Percentiles rank a stretch among this genome's conserved stretches.
Evolutionary conservation across 2,888 invertebrate species (phyloP).

Genomic region (Drosophila meridiana): DNA sequence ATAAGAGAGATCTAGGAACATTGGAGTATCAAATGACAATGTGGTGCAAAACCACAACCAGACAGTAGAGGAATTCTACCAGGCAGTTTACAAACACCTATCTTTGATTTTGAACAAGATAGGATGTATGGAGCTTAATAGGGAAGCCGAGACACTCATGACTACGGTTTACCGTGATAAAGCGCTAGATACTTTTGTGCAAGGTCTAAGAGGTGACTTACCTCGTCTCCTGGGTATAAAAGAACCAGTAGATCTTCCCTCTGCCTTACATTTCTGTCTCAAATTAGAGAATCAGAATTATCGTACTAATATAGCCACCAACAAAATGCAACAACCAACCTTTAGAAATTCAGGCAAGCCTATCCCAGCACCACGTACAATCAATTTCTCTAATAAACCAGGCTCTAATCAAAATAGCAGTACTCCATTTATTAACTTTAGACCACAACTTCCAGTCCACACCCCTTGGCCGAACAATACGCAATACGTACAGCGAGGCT

Average conservation of each 20-base stretch:
- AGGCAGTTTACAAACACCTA: neutral
- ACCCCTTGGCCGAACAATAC: too few species aligned
- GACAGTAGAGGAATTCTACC: neutral
- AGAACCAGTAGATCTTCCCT: neutral
- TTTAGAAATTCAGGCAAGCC: too few species aligned
- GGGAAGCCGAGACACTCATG: neutral
- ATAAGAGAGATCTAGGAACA: slow-evolving; percentile 8
- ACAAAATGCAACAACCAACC: too few species aligned
- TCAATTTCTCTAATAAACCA: too few species aligned
- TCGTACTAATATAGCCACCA: too few species aligned
- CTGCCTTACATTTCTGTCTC: neutral
- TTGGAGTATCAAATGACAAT: slow-evolving; percentile 8
- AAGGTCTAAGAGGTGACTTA: too few species aligned
- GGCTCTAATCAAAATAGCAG: too few species aligned
- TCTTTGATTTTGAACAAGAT: neutral
- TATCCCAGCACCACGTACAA: too few species aligned
- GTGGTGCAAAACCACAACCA: neutral
- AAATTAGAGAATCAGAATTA: neutral
- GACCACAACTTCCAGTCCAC: too few species aligned
- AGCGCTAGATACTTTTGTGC: neutral
- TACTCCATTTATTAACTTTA: too few species aligned
- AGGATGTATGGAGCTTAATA: neutral
- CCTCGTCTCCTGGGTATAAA: neutral
- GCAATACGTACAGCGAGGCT: too few species aligned
- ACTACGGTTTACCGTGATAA: neutral